Base-by-base conservation (phyloP, 2,888 invertebrate species). In the Cerceris ruficornis region DNA sequence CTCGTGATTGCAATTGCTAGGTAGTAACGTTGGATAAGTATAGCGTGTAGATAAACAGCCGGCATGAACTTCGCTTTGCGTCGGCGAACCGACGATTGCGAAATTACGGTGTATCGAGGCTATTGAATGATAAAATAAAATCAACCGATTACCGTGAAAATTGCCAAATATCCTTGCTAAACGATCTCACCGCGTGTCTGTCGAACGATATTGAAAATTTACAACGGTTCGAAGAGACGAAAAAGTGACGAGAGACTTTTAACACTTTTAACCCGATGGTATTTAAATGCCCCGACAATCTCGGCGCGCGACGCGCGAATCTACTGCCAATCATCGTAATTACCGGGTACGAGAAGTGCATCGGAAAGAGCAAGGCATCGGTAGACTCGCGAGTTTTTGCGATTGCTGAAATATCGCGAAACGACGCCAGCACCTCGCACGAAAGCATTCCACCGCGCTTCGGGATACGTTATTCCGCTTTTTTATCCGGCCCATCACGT, bases 291-390 rank as follows among this genome's bases (percentile, higher is more conserved):
- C 80, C 70, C 75, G 72, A 14, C 57, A 58, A 54, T 28, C 69
- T 55, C 77, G 57, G 9, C n/a, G 9, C 43, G 13, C 61, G 60
- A 65, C 28, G 60, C 59, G 62, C 14, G n/a, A 17, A 14, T 69
- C 81, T 78, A 81, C 78, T 71, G 82, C 78, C 78, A 82, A 81
- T 82, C 82, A 81, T 75, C 65, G 59, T 82, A 78, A 82, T 82
- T 81, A 74, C 75, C 69, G 50, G 70, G 60, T 79, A 60, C 60
- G 7, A 28, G 28, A 28, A 28, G 8, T 8, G 62, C 13, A 41
- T 54, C 49, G 75, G 42, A 41, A 50, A 54, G 55, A 61, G 43
- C 64, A 52, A 64, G 62, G 17, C 17, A 17, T 11, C 39, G 17
- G 13, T 28, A 13, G 58, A 54, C 55, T 28, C 39, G 72, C 61